These are phyloP conservation scores for Ennomos quercinarius DNA, from an alignment of 2,888 invertebrate species.

Conservation along the genomic window DNA sequence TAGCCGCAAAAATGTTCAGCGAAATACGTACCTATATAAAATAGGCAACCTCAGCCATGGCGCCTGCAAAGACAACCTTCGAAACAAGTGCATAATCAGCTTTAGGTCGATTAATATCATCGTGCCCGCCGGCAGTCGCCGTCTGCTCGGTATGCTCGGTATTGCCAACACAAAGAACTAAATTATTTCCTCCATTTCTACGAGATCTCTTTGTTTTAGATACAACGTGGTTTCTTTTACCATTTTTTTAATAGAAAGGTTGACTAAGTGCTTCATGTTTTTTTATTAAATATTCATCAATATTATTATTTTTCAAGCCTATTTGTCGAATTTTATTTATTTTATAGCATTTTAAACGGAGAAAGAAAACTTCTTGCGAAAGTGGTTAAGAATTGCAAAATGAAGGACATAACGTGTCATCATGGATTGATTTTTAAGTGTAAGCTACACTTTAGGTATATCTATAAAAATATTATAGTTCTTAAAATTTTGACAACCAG, in stretches of 20 bases:
- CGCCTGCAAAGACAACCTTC: slow-evolving; percentile 63
- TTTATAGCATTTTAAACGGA: too few relatives aligned
- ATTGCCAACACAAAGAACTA: slow-evolving; percentile 79
- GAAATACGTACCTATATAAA: slow-evolving; percentile 28
- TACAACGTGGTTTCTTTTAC: slow-evolving; percentile 54
- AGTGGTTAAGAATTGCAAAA: too few relatives aligned
- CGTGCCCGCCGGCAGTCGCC: slow-evolving; percentile 65
- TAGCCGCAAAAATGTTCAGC: slow-evolving; percentile 6
- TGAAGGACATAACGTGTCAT: too few relatives aligned
- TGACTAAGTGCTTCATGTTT: slow-evolving; percentile 19
- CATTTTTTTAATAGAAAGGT: slow-evolving; percentile 31
- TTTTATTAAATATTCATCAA: not conserved
- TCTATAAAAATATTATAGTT: too few relatives aligned
- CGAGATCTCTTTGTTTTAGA: slow-evolving; percentile 73
- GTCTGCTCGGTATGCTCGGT: slow-evolving; percentile 74
- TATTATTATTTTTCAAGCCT: too few relatives aligned
- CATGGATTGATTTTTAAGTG: too few relatives aligned
- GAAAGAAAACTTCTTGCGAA: too few relatives aligned
- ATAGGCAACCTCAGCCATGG: slow-evolving; percentile 49
- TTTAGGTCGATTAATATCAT: slow-evolving; percentile 81
- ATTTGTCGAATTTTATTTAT: too few relatives aligned
- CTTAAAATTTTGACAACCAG: too few relatives aligned
- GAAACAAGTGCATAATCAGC: slow-evolving; percentile 78
- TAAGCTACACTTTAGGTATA: too few relatives aligned
- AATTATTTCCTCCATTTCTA: slow-evolving; percentile 79